Evolutionary conservation across 2,113 vertebrate species (phyloP).

Genomic region (Pampusana beccarii): DNA sequence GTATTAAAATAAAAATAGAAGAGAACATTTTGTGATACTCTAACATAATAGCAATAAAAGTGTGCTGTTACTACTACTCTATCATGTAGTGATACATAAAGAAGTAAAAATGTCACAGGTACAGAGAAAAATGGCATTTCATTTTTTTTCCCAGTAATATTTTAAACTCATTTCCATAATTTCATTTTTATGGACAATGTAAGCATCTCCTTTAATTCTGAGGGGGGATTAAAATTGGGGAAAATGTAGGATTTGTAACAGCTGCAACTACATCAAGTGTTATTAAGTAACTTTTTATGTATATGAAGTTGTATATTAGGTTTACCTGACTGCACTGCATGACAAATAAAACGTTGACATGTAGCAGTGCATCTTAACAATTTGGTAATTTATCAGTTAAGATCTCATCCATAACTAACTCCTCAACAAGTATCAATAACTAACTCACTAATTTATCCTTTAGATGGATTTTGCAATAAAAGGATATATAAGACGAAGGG

Average conservation of each 20-base stretch:
- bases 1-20: neutral
- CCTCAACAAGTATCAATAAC: neutral
- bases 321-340: neutral
- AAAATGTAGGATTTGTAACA: neutral
- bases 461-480: too few species aligned
- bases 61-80: neutral
- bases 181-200: neutral
- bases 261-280: neutral
- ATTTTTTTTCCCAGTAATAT: neutral
- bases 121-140: fast-evolving
- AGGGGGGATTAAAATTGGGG: neutral
- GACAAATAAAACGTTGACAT: neutral
- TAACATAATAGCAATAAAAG: neutral
- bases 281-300: neutral
- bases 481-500: too few species aligned
- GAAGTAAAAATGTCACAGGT: neutral
- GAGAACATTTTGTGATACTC: neutral
- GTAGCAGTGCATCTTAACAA: neutral
- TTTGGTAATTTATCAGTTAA: neutral
- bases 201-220: neutral
- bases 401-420: neutral
- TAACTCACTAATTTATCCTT: neutral
- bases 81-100: neutral
- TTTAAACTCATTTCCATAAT: neutral
- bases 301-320: neutral